These are phyloP conservation scores for Eledone cirrhosa DNA, from an alignment of 2,888 invertebrate species.

Conservation along the genomic window DNA sequence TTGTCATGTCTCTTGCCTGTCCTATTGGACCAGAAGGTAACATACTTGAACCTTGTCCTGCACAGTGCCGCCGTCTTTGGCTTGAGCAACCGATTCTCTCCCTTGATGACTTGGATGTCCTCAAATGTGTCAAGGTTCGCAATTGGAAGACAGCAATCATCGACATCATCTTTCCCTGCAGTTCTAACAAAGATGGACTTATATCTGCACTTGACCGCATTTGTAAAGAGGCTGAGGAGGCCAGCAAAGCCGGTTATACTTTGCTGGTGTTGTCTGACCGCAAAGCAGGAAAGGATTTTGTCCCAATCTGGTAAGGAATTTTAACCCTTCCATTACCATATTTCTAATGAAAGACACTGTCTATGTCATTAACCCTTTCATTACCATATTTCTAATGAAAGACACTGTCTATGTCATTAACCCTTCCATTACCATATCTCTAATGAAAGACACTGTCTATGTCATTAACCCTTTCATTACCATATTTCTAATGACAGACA, in stretches of 20 bases:
- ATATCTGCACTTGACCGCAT: slow-evolving; percentile 81
- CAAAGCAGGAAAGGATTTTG: slow-evolving; percentile 68
- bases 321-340: too few species aligned
- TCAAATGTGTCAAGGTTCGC: slow-evolving; percentile 83
- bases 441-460: too few species aligned
- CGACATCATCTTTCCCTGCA: slow-evolving; percentile 86
- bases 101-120: slow-evolving; percentile 85
- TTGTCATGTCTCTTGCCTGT: slow-evolving; percentile 96
- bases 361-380: too few species aligned
- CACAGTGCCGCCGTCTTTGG: slow-evolving; percentile 90
- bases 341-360: too few species aligned
- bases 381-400: too few species aligned
- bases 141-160: slow-evolving; percentile 89
- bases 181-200: slow-evolving; percentile 79
- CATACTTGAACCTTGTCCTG: slow-evolving; percentile 86
- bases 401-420: too few species aligned
- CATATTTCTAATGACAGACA: too few species aligned
- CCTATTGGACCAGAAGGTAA: slow-evolving; percentile 97
- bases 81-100: slow-evolving; percentile 94
- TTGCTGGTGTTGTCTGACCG: slow-evolving; percentile 87
- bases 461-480: too few species aligned
- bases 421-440: too few species aligned
- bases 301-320: slow-evolving; percentile 68
- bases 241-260: slow-evolving; percentile 82
- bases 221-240: slow-evolving; percentile 82